These are phyloP conservation scores for Ophioderma brevispina DNA, from an alignment of 35 echinoderm and acorn worm genomes.

Conservation along the genomic window DNA sequence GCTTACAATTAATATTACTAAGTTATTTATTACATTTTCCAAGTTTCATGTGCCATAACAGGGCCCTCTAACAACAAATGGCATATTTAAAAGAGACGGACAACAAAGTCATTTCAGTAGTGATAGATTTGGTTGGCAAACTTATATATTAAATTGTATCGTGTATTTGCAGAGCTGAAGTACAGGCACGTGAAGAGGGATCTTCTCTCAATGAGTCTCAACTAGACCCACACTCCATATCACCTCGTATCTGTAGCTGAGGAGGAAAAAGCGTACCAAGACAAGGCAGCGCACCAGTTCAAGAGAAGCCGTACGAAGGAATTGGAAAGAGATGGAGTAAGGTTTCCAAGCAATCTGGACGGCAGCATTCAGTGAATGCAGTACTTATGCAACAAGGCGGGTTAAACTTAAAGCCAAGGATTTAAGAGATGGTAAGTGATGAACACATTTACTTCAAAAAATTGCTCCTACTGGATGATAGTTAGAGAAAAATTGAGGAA, in stretches of 20 bases:
- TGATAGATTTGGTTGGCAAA: too few relatives aligned
- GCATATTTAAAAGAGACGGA: too few relatives aligned
- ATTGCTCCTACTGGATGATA: too few relatives aligned
- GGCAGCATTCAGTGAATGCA: constrained; percentile 85
- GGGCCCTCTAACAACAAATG: too few relatives aligned
- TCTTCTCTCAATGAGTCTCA: constrained; percentile 32
- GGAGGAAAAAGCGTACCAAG: constrained; percentile 68
- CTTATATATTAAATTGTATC: too few relatives aligned
- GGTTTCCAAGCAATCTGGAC: constrained; percentile 83
- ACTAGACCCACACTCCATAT: constrained; percentile 93
- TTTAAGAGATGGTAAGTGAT: constrained; percentile 78
- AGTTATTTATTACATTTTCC: too few relatives aligned
- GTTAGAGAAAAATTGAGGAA: too few relatives aligned
- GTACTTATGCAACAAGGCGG: constrained; percentile 88
- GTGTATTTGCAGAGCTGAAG: background rate
- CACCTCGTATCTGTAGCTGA: constrained; percentile 80
- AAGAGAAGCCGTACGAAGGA: constrained; percentile 38
- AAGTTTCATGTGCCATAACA: too few relatives aligned
- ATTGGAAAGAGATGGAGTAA: constrained; percentile 70
- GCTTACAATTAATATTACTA: too few relatives aligned
- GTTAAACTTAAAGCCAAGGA: constrained; percentile 93
- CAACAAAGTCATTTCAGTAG: too few relatives aligned
- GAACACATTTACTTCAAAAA: too few relatives aligned
- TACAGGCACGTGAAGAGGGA: background rate
- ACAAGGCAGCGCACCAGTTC: constrained; percentile 28